Evolutionary conservation across 2,888 invertebrate genomes (phyloP).

Genomic region (Creontiades dilutus): DNA sequence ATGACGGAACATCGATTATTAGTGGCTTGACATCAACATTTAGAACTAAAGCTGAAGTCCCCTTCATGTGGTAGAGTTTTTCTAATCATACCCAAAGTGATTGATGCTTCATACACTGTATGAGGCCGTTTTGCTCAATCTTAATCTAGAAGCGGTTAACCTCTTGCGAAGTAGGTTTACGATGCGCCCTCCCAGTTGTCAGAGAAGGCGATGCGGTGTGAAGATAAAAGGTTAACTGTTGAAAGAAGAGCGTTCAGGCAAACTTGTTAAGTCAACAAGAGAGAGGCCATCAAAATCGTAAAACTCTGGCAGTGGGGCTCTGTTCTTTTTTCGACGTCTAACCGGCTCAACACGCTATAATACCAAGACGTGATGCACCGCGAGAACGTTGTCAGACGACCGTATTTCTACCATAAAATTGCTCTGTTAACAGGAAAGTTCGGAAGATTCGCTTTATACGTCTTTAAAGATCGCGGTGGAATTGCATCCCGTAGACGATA

Average conservation of each 20-base stretch:
- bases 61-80: no score
- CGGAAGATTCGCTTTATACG: neutral
- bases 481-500: no score
- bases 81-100: no score
- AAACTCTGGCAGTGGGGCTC: neutral
- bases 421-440: neutral
- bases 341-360: conserved; percentile 7
- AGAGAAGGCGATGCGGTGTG: neutral
- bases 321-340: neutral
- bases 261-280: conserved; percentile 1
- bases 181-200: neutral
- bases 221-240: conserved; percentile 24
- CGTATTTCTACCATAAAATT: neutral
- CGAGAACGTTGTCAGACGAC: neutral
- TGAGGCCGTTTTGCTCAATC: no score
- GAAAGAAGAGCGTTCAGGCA: neutral
- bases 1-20: no score
- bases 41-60: no score
- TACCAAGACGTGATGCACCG: neutral
- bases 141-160: conserved; percentile 3
- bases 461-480: neutral
- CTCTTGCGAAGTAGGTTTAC: conserved; percentile 14
- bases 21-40: no score
- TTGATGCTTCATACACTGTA: no score
- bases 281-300: conserved; percentile 11